Conservation (phyloP, 2,888 invertebrate species). For the Amiota communis region DNA sequence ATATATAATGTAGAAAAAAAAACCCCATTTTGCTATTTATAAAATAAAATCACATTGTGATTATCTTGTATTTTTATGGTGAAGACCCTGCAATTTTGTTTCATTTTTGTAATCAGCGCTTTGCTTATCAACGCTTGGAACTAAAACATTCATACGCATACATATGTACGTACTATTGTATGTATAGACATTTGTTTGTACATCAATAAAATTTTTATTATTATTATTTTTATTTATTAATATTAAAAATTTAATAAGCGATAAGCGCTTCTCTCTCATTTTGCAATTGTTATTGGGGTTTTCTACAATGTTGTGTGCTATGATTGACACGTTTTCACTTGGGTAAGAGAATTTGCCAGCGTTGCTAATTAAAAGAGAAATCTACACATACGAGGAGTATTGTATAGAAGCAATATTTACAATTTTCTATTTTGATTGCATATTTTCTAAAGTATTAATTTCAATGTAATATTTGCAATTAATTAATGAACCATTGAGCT, state of each 20-base stretch:
- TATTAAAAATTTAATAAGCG: neutral
- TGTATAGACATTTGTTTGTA: neutral
- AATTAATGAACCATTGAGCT: too few species aligned
- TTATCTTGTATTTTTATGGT: neutral
- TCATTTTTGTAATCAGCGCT: neutral
- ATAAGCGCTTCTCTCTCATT: slow-evolving; percentile 2
- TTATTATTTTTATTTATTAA: slow-evolving; percentile 14
- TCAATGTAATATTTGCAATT: too few species aligned
- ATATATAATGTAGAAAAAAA: neutral
- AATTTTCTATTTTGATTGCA: too few species aligned
- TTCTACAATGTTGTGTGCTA: neutral
- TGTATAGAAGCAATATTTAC: too few species aligned
- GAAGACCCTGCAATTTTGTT: neutral
- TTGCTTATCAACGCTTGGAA: slow-evolving; percentile 14
- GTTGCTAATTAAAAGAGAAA: neutral
- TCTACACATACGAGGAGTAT: too few species aligned
- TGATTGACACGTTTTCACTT: neutral
- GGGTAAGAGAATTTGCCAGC: neutral
- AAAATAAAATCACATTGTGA: neutral
- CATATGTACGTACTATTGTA: too few species aligned
- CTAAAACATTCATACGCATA: neutral
- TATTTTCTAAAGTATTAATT: too few species aligned
- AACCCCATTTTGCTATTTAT: neutral
- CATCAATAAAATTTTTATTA: neutral
- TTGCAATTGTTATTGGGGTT: neutral